Conservation (phyloP, 1,140 invertebrate genomes). For the Periplaneta americana region DNA sequence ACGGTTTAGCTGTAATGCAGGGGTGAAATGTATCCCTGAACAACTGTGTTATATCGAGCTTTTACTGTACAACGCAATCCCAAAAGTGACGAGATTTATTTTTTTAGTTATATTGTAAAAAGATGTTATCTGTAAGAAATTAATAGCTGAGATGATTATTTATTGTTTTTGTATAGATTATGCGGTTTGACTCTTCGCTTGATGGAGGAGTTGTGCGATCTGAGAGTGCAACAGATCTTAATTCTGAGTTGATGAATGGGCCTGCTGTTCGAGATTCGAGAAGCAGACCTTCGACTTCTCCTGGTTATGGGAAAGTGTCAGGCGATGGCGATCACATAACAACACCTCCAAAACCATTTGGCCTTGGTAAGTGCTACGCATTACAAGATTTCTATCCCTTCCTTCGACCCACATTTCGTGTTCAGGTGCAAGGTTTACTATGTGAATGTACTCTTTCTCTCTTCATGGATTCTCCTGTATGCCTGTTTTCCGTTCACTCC, state of each 20-base stretch:
- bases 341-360: constrained; percentile 65
- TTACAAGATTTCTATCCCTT: neutral
- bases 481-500: neutral
- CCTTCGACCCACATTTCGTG: no score
- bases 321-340: constrained; percentile 32
- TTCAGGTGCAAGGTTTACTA: neutral
- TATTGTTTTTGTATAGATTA: constrained; percentile 53
- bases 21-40: no score
- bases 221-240: constrained; percentile 77
- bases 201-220: constrained; percentile 64
- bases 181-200: constrained; percentile 73
- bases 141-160: no score
- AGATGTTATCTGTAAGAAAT: no score
- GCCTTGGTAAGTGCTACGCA: constrained; percentile 61
- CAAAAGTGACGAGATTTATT: no score
- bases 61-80: no score
- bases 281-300: neutral
- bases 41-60: no score
- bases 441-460: neutral
- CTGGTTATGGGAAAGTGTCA: neutral
- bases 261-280: constrained; percentile 12
- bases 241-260: constrained; percentile 42
- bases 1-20: no score
- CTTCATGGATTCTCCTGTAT: neutral
- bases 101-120: no score